Evolutionary conservation across 2,888 invertebrate genomes (phyloP), one percentile per base, ranked within the genome.

Genomic region (Glomeris marginata): DNA sequence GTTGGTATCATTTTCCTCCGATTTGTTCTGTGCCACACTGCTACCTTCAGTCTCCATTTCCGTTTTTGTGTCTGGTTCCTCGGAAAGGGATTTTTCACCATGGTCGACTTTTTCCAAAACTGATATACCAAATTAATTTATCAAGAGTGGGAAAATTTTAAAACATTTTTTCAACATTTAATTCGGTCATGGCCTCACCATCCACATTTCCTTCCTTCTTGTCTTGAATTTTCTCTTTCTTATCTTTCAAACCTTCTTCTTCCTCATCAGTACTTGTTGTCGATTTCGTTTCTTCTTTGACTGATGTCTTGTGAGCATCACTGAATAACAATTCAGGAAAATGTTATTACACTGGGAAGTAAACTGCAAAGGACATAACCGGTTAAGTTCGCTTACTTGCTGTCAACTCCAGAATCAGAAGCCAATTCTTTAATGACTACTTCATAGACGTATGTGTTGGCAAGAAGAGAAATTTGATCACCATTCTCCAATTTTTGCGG

Each of bases 401-500:
- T 38, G 13, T 36, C 13, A 10, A 10, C 42, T 6, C 42, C 21
- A 3, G 21, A 18, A 18, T n/a, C 42, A 1, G 11, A 15, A 13
- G 20, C 35, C n/a, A 18, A n/a, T 42, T 42, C n/a, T 42, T 48
- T 45, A 11, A 58, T 37, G 42, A 54, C 51, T 3, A 66, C 61
- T 55, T 61, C 61, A 54, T 63, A 67, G 42, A 61, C 62, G 18
- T 63, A 59, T 48, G 61, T 59, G 51, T 66, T 64, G 15, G 67
- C 66, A 13, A 68, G 55, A 1, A 69, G 60, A 16, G 66, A 64
- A 55, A 69, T 64, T 15, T 63, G 57, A 54, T 68, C 67, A 8
- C 66, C 66, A 54, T 63, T 56, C 42, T 63, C 58, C 45, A 69
- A 56, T n/a, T 57, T 52, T 21, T 61, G 58, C 13, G 62, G 59